A percentile compares a stretch with the other conserved stretches of the same genome.
Conservation (phyloP, 1,140 invertebrate species). For the Scaptomyza graminum region DNA sequence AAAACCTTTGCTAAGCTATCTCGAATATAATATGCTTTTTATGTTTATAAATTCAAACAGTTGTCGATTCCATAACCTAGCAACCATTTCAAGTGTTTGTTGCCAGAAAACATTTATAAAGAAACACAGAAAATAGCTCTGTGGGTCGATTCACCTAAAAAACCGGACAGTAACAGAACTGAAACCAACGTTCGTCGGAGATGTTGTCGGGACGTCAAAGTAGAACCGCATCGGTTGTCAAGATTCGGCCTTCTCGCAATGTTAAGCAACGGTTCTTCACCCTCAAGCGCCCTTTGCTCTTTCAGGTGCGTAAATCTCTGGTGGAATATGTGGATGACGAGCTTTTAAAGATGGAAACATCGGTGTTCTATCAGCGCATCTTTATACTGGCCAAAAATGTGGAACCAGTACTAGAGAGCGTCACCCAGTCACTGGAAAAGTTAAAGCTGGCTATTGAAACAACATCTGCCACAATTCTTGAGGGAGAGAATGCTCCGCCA, state of each 20-base stretch:
- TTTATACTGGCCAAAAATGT: conserved; percentile 72
- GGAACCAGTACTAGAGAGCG: neutral
- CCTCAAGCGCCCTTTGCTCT: conserved; percentile 40
- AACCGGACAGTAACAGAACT: neutral
- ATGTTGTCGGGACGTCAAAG: neutral
- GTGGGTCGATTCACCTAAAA: no score
- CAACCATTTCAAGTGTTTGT: conserved; percentile 46
- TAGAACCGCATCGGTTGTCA: neutral
- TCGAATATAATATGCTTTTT: neutral
- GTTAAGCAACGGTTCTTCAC: conserved; percentile 42
- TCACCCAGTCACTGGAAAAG: neutral
- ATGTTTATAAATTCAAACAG: neutral
- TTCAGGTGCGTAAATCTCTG: conserved; percentile 62
- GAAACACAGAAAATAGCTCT: neutral
- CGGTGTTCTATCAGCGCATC: conserved; percentile 74
- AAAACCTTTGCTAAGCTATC: neutral
- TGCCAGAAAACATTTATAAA: conserved; percentile 52
- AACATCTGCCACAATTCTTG: neutral
- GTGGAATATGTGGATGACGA: conserved; percentile 69
- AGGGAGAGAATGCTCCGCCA: conserved; percentile 5
- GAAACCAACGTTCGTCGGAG: neutral
- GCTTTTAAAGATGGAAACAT: conserved; percentile 48
- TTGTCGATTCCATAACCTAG: conserved; percentile 26
- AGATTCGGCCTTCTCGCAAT: neutral
- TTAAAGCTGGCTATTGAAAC: neutral